phyloP scores from a whole-genome alignment of 2,797 vertebrate species.

The Sebastes kiyomatsui region DNA sequence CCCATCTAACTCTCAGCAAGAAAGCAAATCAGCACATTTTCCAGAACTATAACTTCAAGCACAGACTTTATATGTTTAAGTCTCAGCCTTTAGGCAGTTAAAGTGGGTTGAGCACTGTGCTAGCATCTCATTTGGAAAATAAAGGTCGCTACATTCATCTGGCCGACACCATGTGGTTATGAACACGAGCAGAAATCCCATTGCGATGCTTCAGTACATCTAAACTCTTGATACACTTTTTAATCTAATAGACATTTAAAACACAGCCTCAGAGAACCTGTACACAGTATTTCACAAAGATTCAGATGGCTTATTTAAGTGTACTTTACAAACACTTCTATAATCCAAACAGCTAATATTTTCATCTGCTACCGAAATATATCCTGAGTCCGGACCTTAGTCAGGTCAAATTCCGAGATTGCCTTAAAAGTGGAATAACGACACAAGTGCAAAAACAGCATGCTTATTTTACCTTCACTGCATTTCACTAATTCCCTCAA shows the following conservation, averaged over 20 bases:
- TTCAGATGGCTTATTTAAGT: conserved; percentile 60
- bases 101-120: background rate
- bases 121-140: conserved; percentile 1
- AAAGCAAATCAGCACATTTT: background rate
- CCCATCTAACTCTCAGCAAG: background rate
- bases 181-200: background rate
- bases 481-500: conserved; percentile 40
- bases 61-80: background rate
- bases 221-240: background rate
- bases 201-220: background rate
- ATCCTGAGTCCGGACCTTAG: conserved; percentile 72
- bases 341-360: conserved; percentile 23
- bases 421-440: conserved; percentile 40
- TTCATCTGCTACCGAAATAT: conserved; percentile 49
- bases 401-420: conserved; percentile 42
- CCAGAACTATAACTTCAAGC: background rate
- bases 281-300: conserved; percentile 39
- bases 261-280: conserved; percentile 2
- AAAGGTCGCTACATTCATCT: conserved; percentile 50
- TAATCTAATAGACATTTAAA: conserved; percentile 5
- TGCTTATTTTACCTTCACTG: conserved; percentile 52
- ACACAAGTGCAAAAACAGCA: conserved; percentile 66
- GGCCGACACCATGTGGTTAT: conserved; percentile 12
- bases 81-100: background rate
- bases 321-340: conserved; percentile 33